These are phyloP conservation scores for Athrips mouffetella DNA, from an alignment of 2,888 invertebrate genomes.

Conservation along the genomic window DNA sequence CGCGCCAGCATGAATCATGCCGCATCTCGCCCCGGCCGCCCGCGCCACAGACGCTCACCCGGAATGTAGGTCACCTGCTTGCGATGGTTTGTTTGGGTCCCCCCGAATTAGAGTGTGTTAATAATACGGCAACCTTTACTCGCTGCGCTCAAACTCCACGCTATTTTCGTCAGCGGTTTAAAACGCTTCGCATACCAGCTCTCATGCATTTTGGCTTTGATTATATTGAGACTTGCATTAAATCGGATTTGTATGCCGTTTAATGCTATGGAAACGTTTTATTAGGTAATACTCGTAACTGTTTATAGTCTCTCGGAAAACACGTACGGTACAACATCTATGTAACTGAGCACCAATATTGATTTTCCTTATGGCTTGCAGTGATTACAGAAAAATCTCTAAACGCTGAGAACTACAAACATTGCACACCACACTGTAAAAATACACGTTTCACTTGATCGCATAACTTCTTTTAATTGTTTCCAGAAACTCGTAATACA, in stretches of 20 bases:
- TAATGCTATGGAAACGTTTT: conserved; percentile 10
- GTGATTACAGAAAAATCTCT: conserved; percentile 6
- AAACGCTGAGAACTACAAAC: not conserved
- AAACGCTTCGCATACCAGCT: conserved; percentile 37
- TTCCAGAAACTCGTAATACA: not conserved
- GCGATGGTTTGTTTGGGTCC: conserved; percentile 76
- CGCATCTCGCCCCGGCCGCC: conserved; percentile 45
- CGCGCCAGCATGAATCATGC: conserved; percentile 59
- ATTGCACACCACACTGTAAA: not conserved
- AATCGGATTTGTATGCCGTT: conserved; percentile 12
- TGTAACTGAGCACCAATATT: no score
- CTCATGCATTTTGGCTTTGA: conserved; percentile 32
- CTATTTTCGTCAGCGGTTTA: conserved; percentile 23
- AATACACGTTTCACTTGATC: not conserved
- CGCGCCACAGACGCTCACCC: conserved; percentile 47
- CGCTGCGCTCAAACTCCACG: conserved; percentile 32
- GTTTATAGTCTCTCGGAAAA: conserved; percentile 13
- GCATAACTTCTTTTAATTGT: not conserved
- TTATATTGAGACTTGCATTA: conserved; percentile 16
- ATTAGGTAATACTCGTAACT: conserved; percentile 4
- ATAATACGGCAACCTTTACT: conserved; percentile 72
- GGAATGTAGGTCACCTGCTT: conserved; percentile 71
- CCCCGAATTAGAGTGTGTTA: conserved; percentile 70
- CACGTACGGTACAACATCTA: not conserved
- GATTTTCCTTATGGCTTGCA: conserved; percentile 25